phyloP scores from a whole-genome alignment of 2,888 invertebrate species.

The Keiferia lycopersicella region DNA sequence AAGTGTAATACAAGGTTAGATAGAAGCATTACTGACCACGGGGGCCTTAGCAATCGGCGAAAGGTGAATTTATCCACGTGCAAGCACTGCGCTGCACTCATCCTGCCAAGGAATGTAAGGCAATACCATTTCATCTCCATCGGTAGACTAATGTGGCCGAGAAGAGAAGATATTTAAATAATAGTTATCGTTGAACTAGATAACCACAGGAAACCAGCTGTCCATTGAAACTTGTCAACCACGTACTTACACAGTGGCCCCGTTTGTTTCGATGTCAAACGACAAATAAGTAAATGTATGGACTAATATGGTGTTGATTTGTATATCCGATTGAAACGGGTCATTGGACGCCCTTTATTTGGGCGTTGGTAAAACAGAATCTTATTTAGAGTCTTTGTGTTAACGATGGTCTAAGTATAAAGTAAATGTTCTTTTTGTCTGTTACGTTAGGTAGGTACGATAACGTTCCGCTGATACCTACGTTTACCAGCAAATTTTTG shows the following conservation, averaged over 20 bases:
- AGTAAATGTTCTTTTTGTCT: no score
- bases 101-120: no score
- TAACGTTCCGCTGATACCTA: no score
- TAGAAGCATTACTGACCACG: no score
- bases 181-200: background rate
- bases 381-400: background rate
- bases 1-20: no score
- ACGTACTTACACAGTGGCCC: slow-evolving; percentile 8
- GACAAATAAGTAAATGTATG: background rate
- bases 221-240: background rate
- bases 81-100: no score
- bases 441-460: background rate
- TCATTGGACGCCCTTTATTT: background rate
- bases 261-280: slow-evolving; percentile 14
- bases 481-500: no score
- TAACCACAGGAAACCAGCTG: slow-evolving; percentile 13
- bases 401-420: background rate
- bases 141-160: no score
- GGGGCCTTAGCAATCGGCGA: no score
- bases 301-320: background rate
- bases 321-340: slow-evolving; percentile 1
- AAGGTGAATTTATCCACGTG: no score
- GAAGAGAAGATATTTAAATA: no score
- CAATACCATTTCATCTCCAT: no score
- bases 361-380: background rate